Evolutionary conservation across 2,888 invertebrate genomes (phyloP), one percentile per base, ranked within the genome.

Genomic region (Polylopha cassiicola): DNA sequence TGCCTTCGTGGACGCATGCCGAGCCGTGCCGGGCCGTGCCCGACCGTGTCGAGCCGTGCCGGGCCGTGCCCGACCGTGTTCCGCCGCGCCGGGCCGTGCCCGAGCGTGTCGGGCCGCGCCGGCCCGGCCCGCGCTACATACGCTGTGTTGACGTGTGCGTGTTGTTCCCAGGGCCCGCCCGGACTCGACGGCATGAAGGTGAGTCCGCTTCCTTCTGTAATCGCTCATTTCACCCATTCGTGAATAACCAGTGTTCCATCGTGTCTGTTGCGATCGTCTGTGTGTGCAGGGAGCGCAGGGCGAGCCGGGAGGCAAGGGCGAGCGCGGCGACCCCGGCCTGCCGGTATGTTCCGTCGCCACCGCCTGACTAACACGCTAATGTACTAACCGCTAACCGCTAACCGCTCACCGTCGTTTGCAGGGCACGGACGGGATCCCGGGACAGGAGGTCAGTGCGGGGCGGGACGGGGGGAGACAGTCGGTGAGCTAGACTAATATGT

Each of bases 131-230:
- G 33, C 27, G 29, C 37, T 13, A 17, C 34, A 49, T 34, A 33
- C 21, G 37, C 22, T 36, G 22, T 13, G 56, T 58, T 71, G 48
- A 73, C 61, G 38, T 42, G 49, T 61, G 50, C 77, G 82, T n/a
- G n/a, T 88, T 88, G 80, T 88, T 88, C 66, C 70, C 91, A 96
- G 96, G 96, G 96, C 75, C 93, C 95, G 57, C 93, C 95, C 50
- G 96, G 96, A 79, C 90, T 96, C 80, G 96, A 96, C 87, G 96
- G 96, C 78, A 95, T 96, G 94, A 97, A 96, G 93, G 95, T 95
- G 89, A 90, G 91, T 86, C 17, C 15, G 5, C 18, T 9, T 30
- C 11, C 11, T 3, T 26, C 13, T 16, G 38, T 21, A 11, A 37
- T 9, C 22, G 9, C 18, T 20, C 42, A 37, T 21, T 23, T 13